Evolutionary conservation across 1,140 invertebrate species (phyloP), one percentile per base, ranked within the genome.

Genomic region (Hyles vespertilio): DNA sequence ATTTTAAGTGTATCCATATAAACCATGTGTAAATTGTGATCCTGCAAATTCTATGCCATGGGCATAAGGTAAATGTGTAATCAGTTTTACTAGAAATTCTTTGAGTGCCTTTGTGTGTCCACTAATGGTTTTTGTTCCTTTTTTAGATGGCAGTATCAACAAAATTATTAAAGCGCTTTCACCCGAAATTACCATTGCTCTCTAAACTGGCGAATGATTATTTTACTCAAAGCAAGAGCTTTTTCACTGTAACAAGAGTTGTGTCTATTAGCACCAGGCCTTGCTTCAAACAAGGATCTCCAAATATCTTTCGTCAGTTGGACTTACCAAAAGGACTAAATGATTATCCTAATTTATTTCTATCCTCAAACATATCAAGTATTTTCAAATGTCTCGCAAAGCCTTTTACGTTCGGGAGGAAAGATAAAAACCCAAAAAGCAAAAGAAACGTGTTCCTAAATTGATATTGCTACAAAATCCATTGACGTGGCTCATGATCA

Each of bases 391-490:
- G 54, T 32, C 64, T 72, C 33, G 61, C 69, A 58, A 77, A 64
- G 63, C 64, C 63, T 44, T 78, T 80, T 55, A 58, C 67, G 10
- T 82, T 80, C 49, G 47, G 66, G 9, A 67, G 60, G 11, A 75
- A 73, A 67, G 64, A 64, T 55, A 56, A 69, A 58, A 72, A 34
- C 61, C 66, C 1, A 67, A 70, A 43, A 74, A 67, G 45, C 36
- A 58, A 56, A 83, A 78, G 52, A 81, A 70, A 58, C 72, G 77
- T 36, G 73, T 86, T 8, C 84, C 84, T 11, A 84, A 75, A 62
- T 58, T 87, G 10, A 82, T 87, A 74, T 67, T 86, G 56, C n/a
- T 87, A 44, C 82, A 86, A 67, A 87, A 86, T 69, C 84, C 84
- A 9, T 75, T 86, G 3, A 84, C 68, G 7, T 87, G 84, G 84